Evolutionary conservation across 2,888 invertebrate species (phyloP).

Genomic region (Phanerotoma sp.): DNA sequence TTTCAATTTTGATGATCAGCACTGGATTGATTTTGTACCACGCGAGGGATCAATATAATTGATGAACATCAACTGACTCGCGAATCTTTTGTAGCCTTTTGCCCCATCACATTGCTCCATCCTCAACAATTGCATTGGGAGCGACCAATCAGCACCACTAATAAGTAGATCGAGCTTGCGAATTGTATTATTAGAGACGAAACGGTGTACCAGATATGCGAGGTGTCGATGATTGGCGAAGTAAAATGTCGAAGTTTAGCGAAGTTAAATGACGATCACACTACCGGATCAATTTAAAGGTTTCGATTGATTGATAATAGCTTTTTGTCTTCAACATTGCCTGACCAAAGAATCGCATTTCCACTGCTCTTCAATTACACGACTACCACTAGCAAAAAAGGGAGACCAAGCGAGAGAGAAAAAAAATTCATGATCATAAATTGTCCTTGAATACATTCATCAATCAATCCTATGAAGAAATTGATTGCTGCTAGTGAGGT

Average conservation of each 20-base stretch:
- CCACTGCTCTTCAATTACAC: too few species aligned
- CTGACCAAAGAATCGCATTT: too few species aligned
- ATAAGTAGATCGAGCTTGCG: constrained; percentile 46
- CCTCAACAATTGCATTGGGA: constrained; percentile 33
- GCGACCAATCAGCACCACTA: constrained; percentile 47
- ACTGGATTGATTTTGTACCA: too few species aligned
- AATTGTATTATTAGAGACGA: constrained; percentile 39
- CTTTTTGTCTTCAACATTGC: too few species aligned
- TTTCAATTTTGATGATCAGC: too few species aligned
- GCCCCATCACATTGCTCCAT: constrained; percentile 27
- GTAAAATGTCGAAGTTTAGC: constrained; percentile 21
- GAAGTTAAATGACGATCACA: constrained; percentile 9
- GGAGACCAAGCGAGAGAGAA: too few species aligned
- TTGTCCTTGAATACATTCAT: neutral
- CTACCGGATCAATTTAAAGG: too few species aligned
- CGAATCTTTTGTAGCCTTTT: constrained; percentile 32
- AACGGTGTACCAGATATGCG: constrained; percentile 29
- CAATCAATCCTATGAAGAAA: neutral
- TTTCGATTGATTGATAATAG: constrained; percentile 12
- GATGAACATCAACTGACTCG: constrained; percentile 16
- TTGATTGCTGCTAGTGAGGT: neutral
- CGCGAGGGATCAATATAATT: constrained; percentile 18
- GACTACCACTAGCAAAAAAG: too few species aligned
- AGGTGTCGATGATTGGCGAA: constrained; percentile 26
- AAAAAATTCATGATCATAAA: too few species aligned